A percentile compares a stretch with the other conserved stretches of the same genome.
These are phyloP conservation scores for Aporrectodea caliginosa DNA, from an alignment of 1,140 invertebrate species.

Conservation along the genomic window DNA sequence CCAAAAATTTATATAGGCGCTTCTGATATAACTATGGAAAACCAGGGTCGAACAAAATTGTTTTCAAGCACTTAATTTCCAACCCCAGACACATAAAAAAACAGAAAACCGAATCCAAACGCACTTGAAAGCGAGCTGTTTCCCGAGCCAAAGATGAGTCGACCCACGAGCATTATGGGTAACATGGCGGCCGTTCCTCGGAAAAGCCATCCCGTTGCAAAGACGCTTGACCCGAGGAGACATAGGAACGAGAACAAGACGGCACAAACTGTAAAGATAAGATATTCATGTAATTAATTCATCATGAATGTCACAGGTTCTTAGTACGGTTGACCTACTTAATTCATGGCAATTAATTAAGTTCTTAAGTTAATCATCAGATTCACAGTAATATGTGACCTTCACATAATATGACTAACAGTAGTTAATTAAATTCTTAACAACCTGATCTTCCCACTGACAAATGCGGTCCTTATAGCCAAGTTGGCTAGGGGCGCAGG, in stretches of 20 bases:
- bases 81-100: too few species aligned
- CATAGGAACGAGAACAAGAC: conserved; percentile 56
- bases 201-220: conserved; percentile 51
- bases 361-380: background rate
- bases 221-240: conserved; percentile 53
- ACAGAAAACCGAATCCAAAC: too few species aligned
- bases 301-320: background rate
- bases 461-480: too few species aligned
- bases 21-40: too few species aligned
- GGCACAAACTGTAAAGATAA: conserved; percentile 50
- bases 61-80: too few species aligned
- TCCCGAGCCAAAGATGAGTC: conserved; percentile 57
- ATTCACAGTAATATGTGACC: background rate
- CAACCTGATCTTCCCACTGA: too few species aligned
- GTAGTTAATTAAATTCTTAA: background rate
- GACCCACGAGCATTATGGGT: conserved; percentile 55
- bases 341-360: background rate
- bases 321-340: background rate
- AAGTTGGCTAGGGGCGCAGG: too few species aligned
- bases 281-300: background rate
- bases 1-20: too few species aligned
- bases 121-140: conserved; percentile 57
- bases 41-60: too few species aligned
- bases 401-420: background rate
- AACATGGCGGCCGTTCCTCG: conserved; percentile 52